Conservation (phyloP, 2,888 invertebrate genomes). For the Mesorhabditis spiculigera region DNA sequence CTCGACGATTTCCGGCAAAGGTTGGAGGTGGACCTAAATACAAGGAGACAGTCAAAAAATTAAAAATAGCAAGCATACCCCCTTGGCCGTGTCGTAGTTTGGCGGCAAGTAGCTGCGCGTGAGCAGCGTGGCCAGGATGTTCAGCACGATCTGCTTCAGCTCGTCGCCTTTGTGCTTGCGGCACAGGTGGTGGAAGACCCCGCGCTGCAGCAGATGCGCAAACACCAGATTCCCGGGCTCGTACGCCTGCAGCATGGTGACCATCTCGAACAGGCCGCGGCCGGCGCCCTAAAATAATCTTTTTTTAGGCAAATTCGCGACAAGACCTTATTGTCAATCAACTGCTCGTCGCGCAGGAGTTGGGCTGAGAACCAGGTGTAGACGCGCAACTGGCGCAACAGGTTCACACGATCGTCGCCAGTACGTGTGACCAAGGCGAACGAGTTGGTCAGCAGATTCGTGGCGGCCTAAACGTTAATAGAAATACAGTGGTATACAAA, state of each 20-base stretch:
- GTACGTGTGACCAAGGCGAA: conserved; percentile 45
- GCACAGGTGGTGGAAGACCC: conserved; percentile 27
- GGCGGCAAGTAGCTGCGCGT: conserved; percentile 17
- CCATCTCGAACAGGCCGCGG: conserved; percentile 50
- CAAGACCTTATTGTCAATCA: conserved; percentile 42
- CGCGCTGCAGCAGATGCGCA: conserved; percentile 49
- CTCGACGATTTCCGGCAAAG: too few relatives aligned
- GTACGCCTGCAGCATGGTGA: conserved; percentile 34
- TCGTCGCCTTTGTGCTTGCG: conserved; percentile 12
- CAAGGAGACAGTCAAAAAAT: too few relatives aligned
- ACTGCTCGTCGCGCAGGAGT: conserved; percentile 48
- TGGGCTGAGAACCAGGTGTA: conserved; percentile 51
- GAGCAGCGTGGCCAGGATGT: conserved; percentile 49
- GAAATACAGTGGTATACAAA: too few relatives aligned
- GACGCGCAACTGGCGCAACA: conserved; percentile 41
- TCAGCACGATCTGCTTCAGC: conserved; percentile 38
- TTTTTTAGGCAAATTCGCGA: neutral
- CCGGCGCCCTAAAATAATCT: conserved; percentile 35
- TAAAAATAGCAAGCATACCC: too few relatives aligned
- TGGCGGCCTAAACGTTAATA: conserved; percentile 31
- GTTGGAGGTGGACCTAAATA: too few relatives aligned
- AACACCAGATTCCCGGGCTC: conserved; percentile 53
- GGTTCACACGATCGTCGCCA: conserved; percentile 27
- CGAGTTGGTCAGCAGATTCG: conserved; percentile 46
- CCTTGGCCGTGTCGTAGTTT: too few relatives aligned